These are phyloP conservation scores for Aulostomus chinensis DNA, from an alignment of 2,797 vertebrate species.

Conservation along the genomic window DNA sequence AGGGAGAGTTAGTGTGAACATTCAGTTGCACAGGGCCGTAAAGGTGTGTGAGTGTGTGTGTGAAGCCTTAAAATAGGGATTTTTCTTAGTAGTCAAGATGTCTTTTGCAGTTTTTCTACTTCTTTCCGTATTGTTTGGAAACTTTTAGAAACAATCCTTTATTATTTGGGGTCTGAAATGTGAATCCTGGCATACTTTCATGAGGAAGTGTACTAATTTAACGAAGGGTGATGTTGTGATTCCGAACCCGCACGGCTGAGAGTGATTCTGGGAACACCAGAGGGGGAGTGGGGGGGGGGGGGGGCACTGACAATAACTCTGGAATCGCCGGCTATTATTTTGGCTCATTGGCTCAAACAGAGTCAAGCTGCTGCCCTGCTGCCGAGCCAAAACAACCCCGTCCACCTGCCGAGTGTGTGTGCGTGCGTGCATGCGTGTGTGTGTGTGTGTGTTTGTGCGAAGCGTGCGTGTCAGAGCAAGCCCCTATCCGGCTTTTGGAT, in stretches of 20 bases:
- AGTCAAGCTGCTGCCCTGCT: constrained; percentile 79
- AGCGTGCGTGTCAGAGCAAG: constrained; percentile 34
- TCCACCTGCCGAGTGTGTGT: constrained; percentile 74
- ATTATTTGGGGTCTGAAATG: no score
- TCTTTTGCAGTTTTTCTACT: no score
- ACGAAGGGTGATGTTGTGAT: constrained; percentile 37
- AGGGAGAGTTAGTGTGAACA: no score
- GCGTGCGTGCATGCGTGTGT: neutral
- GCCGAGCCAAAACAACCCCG: constrained; percentile 75
- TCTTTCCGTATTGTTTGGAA: no score
- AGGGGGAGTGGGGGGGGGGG: constrained; percentile 40
- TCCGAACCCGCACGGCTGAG: constrained; percentile 39
- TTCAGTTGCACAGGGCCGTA: no score
- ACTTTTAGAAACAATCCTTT: no score
- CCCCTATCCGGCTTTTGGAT: constrained; percentile 58
- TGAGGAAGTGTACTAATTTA: no score
- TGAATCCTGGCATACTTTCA: no score
- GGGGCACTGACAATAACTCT: constrained; percentile 69
- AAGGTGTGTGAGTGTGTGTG: neutral
- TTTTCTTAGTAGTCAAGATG: no score
- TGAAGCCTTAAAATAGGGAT: no score
- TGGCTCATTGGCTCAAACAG: constrained; percentile 78
- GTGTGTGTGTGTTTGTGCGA: constrained; percentile 6
- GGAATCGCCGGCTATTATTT: constrained; percentile 77
- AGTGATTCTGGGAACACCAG: constrained; percentile 71